Evolutionary conservation across 2,888 invertebrate species (phyloP), one percentile per base, ranked within the genome.

Genomic region (Phoenoteleia sp.): DNA sequence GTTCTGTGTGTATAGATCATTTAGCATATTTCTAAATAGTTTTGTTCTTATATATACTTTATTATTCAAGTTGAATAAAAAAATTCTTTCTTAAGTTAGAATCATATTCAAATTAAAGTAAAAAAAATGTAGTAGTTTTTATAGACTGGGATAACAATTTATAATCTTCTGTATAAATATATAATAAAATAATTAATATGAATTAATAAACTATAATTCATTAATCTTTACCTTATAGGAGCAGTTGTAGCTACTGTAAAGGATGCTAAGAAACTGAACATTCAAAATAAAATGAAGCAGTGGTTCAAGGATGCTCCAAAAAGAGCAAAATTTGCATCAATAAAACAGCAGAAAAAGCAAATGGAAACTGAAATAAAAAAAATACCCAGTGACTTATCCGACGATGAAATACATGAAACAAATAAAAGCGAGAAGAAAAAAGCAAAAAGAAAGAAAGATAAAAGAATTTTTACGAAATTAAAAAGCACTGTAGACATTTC

Each of bases 231-330:
- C 11, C 33, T 33, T 62, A 62, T 21, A 62, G 62, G 13, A 11
- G 62, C 62, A 42, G 27, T 62, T 19, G 42, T 62, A 42, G 17
- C 42, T 25, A 62, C 62, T 1, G 25, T 62, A n/a, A 62, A 62
- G 11, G 42, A 42, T 7, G 42, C 42, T 9, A 62, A 62, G 17
- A 13, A 15, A 42, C n/a, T 62, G 0, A 62, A 62, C 17, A 42
- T 62, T 25, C 62, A 62, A 62, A 15, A n/a, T 23, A 62, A 64
- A 64, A 64, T 64, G 64, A 64, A 45, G 29, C 64, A 64, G 13
- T 64, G 64, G 64, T 64, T 64, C n/a, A 64, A 64, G 13, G 64
- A 64, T 29, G 64, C 45, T 25, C 64, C 64, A 23, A 64, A 64
- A 27, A 42, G 60, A 42, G 60, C 60, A 42, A 62, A 42, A 62